Percentiles rank a stretch among this genome's conserved stretches.
phyloP scores from a whole-genome alignment of 2,888 invertebrate genomes.

The Cephus nigrinus region DNA sequence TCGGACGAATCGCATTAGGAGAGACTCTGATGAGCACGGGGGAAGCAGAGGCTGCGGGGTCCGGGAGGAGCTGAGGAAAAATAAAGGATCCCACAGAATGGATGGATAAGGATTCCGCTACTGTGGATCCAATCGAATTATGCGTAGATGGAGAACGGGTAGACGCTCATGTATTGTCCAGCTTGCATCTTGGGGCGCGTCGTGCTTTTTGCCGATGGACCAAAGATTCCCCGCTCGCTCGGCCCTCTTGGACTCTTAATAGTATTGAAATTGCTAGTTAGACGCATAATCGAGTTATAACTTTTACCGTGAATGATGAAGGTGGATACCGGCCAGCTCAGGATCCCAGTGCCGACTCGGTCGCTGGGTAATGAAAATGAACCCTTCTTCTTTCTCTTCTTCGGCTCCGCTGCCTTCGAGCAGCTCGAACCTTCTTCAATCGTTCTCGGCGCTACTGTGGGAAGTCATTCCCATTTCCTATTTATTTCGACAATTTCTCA shows the following conservation, averaged over 20 bases:
- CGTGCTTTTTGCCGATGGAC: constrained; percentile 37
- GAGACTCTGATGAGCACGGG: not conserved
- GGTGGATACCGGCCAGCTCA: constrained; percentile 23
- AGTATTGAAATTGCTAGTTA: constrained; percentile 64
- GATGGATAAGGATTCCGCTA: constrained; percentile 1
- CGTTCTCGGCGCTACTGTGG: constrained; percentile 15
- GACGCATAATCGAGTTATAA: constrained; percentile 63
- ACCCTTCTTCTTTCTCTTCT: constrained; percentile 9
- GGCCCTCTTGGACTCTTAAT: constrained; percentile 50
- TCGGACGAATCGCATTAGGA: not conserved
- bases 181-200: constrained; percentile 2
- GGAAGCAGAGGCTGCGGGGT: constrained; percentile 16
- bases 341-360: constrained; percentile 21
- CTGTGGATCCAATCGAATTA: constrained; percentile 47
- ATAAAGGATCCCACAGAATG: not conserved
- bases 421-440: constrained; percentile 25
- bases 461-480: constrained; percentile 10
- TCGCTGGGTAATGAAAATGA: constrained; percentile 32
- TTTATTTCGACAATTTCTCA: not conserved
- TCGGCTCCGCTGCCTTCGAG: not conserved
- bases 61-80: constrained; percentile 8
- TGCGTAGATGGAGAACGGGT: constrained; percentile 41
- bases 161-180: constrained; percentile 49
- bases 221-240: constrained; percentile 40
- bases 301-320: constrained; percentile 53